Evolutionary conservation across 1,140 invertebrate genomes (phyloP), one percentile per base, ranked within the genome.

Genomic region (Reticulitermes speratus): DNA sequence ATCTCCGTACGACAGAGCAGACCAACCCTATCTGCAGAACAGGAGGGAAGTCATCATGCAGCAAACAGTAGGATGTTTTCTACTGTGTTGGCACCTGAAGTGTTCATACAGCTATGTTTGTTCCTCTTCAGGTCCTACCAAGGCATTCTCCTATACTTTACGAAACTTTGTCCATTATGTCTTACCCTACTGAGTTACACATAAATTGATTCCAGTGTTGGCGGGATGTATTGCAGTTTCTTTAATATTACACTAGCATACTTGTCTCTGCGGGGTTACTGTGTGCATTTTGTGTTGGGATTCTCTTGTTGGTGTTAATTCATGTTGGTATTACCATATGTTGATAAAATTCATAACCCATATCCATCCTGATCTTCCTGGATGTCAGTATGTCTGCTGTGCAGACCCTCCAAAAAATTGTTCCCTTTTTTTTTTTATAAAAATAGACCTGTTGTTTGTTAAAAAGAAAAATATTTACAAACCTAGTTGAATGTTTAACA

Each of bases 191-290:
- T 9, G 2, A n/a, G 14, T 75, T 75, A 75, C 65, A 75, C 16
- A 30, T 75, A 6, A 30, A 7, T 9, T 75, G 65, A 14, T 75
- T 75, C 59, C 82, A 86, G 52, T 87, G 87, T 84, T 83, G 87
- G 87, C 87, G 87, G 87, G 87, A 87, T 87, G 87, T 86, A 59
- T 87, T 87, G 87, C 84, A 86, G 32, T 75, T 1, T 30, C 65
- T 55, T 55, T 55, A 55, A 55, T 21, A 55, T 55, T 55, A 55
- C 14, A 16, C 52, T 55, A 16, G 14, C 14, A 55, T 55, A 19
- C 19, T 14, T 75, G 25, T 75, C 9, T 30, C 9, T 75, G 14
- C 7, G n/a, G 65, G 65, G 65, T n/a, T 75, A n/a, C 25, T 75
- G 25, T 75, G 25, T 75, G 65, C n/a, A 25, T 75, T 75, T 75